Conservation (phyloP, 2,888 invertebrate species). For the Spialia ferax region DNA sequence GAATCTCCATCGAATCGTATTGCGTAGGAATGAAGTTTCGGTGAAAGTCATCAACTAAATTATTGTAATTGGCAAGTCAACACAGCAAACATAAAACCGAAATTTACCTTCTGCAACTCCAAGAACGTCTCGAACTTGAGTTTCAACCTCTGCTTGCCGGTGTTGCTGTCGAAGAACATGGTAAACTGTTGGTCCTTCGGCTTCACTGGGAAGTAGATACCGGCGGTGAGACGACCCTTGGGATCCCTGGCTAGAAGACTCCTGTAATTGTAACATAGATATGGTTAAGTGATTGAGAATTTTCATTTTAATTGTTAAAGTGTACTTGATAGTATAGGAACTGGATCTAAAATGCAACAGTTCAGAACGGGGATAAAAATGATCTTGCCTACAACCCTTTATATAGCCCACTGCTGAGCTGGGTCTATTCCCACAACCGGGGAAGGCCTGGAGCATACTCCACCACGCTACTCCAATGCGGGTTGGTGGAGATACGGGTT, state of each 20-base stretch:
- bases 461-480: too few relatives aligned
- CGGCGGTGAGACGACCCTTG: slow-evolving; percentile 93
- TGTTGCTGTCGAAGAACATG: slow-evolving; percentile 91
- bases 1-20: too few relatives aligned
- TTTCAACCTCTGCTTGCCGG: slow-evolving; percentile 91
- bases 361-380: not conserved
- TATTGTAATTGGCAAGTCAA: not conserved
- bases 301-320: too few relatives aligned
- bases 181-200: slow-evolving; percentile 89
- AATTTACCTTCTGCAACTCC: slow-evolving; percentile 87
- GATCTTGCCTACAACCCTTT: too few relatives aligned
- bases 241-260: slow-evolving; percentile 93
- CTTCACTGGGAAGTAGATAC: slow-evolving; percentile 94
- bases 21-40: too few relatives aligned
- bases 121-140: slow-evolving; percentile 91
- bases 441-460: too few relatives aligned
- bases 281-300: not conserved
- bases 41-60: not conserved
- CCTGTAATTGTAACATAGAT: slow-evolving; percentile 62
- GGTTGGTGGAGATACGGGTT: too few relatives aligned
- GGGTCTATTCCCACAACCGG: too few relatives aligned
- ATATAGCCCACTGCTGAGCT: too few relatives aligned
- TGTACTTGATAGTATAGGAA: too few relatives aligned
- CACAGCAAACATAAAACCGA: not conserved
- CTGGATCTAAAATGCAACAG: too few relatives aligned